Evolutionary conservation across 2,113 vertebrate genomes (phyloP).

Genomic region (Zosterops hypoxanthus): DNA sequence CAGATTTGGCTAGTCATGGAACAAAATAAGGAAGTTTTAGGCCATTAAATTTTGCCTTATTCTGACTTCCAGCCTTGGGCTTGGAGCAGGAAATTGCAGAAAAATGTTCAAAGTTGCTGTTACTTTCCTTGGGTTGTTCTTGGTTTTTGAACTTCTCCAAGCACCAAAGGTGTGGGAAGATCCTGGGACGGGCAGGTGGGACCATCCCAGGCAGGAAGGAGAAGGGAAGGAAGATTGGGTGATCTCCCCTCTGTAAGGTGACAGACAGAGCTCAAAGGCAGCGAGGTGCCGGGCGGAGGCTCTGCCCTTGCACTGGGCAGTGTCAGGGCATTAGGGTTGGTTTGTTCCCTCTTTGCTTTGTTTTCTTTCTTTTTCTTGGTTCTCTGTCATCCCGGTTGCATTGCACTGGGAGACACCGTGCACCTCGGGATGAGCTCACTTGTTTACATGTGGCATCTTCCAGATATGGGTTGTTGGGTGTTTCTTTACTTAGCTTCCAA

Average conservation of each 20-base stretch:
- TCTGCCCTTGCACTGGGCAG: background rate
- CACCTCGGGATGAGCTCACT: background rate
- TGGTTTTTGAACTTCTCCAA: background rate
- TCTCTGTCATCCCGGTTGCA: background rate
- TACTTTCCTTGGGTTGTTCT: background rate
- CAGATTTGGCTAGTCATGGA: conserved; percentile 30
- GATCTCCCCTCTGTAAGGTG: background rate
- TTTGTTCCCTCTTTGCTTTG: background rate
- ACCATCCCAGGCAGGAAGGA: background rate
- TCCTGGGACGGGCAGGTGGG: background rate
- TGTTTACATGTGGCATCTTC: background rate
- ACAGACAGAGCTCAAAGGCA: background rate
- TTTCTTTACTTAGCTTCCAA: background rate
- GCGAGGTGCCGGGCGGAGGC: background rate
- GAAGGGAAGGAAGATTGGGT: background rate
- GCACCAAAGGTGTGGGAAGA: background rate
- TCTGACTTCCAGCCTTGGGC: background rate
- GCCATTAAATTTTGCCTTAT: conserved; percentile 42
- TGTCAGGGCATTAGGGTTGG: background rate
- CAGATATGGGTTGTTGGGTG: background rate
- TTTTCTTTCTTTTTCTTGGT: background rate
- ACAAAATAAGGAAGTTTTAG: conserved; percentile 7
- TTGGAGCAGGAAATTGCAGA: background rate
- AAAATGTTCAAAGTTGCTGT: background rate
- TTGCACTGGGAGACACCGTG: accelerated